Evolutionary conservation across 1,140 invertebrate genomes (phyloP), one percentile per base, ranked within the genome.

Genomic region (Penaeus chinensis): DNA sequence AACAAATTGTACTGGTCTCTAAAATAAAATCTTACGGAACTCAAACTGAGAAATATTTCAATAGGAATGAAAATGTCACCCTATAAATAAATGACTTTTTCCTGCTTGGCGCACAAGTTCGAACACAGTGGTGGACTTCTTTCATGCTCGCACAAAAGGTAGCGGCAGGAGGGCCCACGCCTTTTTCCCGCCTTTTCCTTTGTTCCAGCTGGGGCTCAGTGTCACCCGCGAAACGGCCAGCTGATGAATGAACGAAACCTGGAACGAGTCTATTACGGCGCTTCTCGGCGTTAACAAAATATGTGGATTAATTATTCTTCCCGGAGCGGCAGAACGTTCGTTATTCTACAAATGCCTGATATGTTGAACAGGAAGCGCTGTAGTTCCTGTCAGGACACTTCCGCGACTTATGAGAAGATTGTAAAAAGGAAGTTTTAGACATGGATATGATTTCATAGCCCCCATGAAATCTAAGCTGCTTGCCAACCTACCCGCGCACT

Each of bases 241-340:
- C 79, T 87, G 85, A 87, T 87, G 85, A 87, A 87, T 87, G 85
- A 82, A 87, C 85, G 63, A 82, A 63, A 82, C 85, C 79, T 69
- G 85, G 85, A 87, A 87, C 82, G 85, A 87, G 85, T 87, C 85
- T 87, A 87, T 87, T 87, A 87, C 85, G 65, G n/a, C 79, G 65
- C 74, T 87, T 87, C 69, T 82, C 66, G 66, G 19, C 3, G 76
- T 32, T 85, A 85, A 85, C 74, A 79, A 85, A 85, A 85, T 85
- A 74, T 74, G 42, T 79, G 62, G 60, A 85, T 85, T 85, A 85
- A 85, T 85, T 78, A 85, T 66, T 85, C 79, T 85, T 32, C 4
- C 61, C 42, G 60, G 54, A 76, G 20, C 76, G 71, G 71, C 71
- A 54, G 47, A 27, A 27, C 65, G 32, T 76, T 22, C 10, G 11